Conservation (phyloP, 2,113 vertebrate species). For the Forbesichthys agassizii region DNA sequence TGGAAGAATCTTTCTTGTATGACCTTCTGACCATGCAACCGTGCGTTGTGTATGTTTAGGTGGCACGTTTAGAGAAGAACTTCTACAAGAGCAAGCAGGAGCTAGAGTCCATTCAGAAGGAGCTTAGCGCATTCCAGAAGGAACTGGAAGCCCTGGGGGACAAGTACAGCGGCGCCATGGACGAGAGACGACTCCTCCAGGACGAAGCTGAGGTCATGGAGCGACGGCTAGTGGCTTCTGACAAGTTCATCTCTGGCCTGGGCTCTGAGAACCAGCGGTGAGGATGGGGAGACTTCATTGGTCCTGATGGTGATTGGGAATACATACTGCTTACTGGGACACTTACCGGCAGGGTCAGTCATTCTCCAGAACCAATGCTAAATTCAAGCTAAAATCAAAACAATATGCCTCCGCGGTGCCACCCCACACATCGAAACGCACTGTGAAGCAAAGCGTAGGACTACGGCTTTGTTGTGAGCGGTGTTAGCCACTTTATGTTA, state of each 20-base stretch:
- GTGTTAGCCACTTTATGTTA: too few relatives aligned
- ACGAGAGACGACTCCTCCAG: constrained; percentile 86
- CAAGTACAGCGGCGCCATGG: constrained; percentile 84
- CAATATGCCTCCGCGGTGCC: too few relatives aligned
- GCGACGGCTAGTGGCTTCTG: constrained; percentile 87
- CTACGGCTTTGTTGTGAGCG: too few relatives aligned
- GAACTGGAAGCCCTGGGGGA: constrained; percentile 84
- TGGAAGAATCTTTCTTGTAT: too few relatives aligned
- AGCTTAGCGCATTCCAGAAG: constrained; percentile 80
- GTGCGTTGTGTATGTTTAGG: constrained; percentile 67
- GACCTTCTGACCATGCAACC: background rate
- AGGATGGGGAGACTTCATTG: constrained; percentile 23
- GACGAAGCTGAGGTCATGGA: constrained; percentile 94
- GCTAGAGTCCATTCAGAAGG: constrained; percentile 85
- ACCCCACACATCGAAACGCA: too few relatives aligned
- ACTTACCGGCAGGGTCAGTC: too few relatives aligned
- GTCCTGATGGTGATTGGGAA: background rate
- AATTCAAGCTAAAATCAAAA: too few relatives aligned
- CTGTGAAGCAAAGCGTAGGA: too few relatives aligned
- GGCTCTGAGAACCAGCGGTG: constrained; percentile 92
- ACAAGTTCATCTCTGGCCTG: constrained; percentile 92
- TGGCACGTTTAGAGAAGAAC: constrained; percentile 88
- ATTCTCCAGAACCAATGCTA: too few relatives aligned
- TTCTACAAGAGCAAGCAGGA: constrained; percentile 86
- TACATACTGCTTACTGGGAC: too few relatives aligned